Evolutionary conservation across 2,888 invertebrate species (phyloP).

Genomic region (Ormyrus rosae): DNA sequence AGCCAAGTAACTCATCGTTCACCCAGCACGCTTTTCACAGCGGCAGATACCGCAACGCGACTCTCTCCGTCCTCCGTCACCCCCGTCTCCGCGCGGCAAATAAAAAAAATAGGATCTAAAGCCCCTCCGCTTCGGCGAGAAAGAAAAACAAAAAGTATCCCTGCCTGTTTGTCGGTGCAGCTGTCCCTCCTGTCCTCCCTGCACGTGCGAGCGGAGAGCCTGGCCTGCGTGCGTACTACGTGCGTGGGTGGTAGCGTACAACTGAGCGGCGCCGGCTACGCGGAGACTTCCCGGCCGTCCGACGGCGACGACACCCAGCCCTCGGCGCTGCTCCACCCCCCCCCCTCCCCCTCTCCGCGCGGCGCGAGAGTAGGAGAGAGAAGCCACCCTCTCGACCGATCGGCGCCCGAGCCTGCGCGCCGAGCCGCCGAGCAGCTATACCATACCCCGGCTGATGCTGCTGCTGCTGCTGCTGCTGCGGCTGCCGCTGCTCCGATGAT

Average conservation of each 20-base stretch:
- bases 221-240: conserved; percentile 77
- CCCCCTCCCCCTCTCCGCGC: conserved; percentile 37
- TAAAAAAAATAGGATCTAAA: not conserved
- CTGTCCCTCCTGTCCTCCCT: conserved; percentile 73
- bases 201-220: conserved; percentile 68
- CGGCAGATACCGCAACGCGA: not conserved
- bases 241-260: conserved; percentile 77
- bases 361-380: not conserved
- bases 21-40: not conserved
- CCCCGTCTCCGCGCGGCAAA: not conserved
- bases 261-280: conserved; percentile 66
- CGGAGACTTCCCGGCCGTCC: conserved; percentile 18
- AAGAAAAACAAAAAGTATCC: not conserved
- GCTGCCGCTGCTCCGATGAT: no score
- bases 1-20: no score
- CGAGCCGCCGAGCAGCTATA: conserved; percentile 45
- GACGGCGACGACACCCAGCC: conserved; percentile 25
- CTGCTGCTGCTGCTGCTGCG: no score
- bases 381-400: conserved; percentile 56
- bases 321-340: conserved; percentile 28
- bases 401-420: conserved; percentile 64
- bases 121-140: not conserved
- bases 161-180: not conserved
- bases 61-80: no score
- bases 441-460: no score